Evolutionary conservation across 1,140 invertebrate species (phyloP).

Genomic region (Gonatopus flavifemur): DNA sequence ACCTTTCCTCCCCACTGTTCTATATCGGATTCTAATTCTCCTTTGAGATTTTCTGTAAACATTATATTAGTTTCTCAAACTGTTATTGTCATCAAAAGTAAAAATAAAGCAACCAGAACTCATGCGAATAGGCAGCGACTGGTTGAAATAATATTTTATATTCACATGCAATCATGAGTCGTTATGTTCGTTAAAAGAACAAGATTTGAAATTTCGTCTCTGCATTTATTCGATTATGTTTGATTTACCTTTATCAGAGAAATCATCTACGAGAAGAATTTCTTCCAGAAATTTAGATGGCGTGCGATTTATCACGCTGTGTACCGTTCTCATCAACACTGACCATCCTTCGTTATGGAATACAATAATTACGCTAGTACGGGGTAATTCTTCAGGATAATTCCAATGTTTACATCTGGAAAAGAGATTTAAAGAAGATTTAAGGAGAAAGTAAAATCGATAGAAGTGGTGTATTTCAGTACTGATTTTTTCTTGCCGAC

Average conservation of each 20-base stretch:
- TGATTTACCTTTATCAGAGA: conserved; percentile 82
- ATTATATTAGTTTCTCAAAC: conserved; percentile 4
- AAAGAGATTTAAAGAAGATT: conserved; percentile 11
- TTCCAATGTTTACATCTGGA: conserved; percentile 93
- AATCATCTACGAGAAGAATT: conserved; percentile 97
- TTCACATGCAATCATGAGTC: no score
- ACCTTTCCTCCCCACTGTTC: conserved; percentile 87
- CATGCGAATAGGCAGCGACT: no score
- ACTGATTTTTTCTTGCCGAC: background rate
- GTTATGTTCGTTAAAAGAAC: no score
- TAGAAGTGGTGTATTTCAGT: background rate
- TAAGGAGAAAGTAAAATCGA: background rate
- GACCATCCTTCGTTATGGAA: conserved; percentile 99
- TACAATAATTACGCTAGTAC: conserved; percentile 93
- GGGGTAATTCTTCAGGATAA: conserved; percentile 86
- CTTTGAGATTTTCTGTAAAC: conserved; percentile 82
- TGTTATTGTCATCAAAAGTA: no score
- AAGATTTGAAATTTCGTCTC: no score
- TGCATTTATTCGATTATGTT: no score
- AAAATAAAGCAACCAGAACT: no score
- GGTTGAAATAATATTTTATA: no score
- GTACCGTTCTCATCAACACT: conserved; percentile 93
- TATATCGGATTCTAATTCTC: conserved; percentile 87
- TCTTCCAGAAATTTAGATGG: conserved; percentile 91
- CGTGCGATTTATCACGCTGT: conserved; percentile 91